A percentile compares a stretch with the other conserved stretches of the same genome.
Evolutionary conservation across 2,797 vertebrate species (phyloP).

Genomic region (Sebastes melanostomus): DNA sequence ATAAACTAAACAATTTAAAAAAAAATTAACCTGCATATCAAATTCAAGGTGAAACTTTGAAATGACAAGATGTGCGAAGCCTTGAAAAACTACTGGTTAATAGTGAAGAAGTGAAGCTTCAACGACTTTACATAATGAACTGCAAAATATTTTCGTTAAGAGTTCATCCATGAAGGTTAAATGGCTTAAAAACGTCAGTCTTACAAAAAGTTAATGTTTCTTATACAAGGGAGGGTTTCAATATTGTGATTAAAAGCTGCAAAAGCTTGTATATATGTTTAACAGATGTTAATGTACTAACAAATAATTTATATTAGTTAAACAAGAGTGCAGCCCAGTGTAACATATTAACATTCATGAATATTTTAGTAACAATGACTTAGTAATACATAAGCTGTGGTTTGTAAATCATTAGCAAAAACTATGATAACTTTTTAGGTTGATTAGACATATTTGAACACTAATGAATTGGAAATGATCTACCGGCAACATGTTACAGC

Average conservation of each 20-base stretch:
- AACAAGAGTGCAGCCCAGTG: neutral
- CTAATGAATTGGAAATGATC: neutral
- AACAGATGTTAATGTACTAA: neutral
- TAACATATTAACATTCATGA: constrained; percentile 1
- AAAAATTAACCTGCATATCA: neutral
- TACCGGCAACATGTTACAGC: neutral
- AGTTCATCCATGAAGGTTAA: neutral
- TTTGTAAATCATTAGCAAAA: neutral
- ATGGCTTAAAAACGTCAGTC: neutral
- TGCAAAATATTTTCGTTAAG: neutral
- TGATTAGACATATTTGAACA: neutral
- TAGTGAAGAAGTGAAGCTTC: neutral
- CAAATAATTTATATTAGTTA: neutral
- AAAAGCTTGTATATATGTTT: neutral
- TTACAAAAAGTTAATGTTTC: neutral
- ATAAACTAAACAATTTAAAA: neutral
- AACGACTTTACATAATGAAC: neutral
- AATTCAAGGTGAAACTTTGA: neutral
- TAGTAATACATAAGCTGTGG: neutral
- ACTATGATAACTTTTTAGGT: neutral
- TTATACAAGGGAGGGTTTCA: neutral
- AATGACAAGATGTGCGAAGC: neutral
- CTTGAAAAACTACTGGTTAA: neutral
- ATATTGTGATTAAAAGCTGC: neutral
- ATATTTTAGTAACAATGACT: neutral